phyloP scores from a whole-genome alignment of 2,113 vertebrate genomes.

The Pseudolaguvia tuberculata region DNA sequence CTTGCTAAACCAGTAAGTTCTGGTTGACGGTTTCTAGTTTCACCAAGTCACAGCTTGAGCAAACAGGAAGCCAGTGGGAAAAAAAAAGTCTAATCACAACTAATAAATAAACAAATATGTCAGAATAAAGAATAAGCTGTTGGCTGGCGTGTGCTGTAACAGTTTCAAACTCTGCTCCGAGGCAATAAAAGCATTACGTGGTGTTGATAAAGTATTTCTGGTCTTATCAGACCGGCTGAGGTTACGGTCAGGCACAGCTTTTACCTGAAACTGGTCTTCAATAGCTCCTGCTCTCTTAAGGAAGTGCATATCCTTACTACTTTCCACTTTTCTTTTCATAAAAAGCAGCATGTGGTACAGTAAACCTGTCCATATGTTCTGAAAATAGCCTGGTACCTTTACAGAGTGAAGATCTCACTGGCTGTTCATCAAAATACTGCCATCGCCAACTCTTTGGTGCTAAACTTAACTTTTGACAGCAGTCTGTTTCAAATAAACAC shows the following conservation, averaged over 20 bases:
- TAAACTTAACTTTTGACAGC: conserved; percentile 62
- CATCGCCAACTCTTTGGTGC: conserved; percentile 57
- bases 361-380: conserved; percentile 48
- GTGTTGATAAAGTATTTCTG: conserved; percentile 60
- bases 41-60: conserved; percentile 51
- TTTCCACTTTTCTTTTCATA: conserved; percentile 45
- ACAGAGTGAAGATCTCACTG: conserved; percentile 61
- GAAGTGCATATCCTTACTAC: conserved; percentile 40
- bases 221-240: conserved; percentile 56
- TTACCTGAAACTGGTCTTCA: conserved; percentile 61
- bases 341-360: conserved; percentile 55
- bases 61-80: conserved; percentile 48
- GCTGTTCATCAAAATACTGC: conserved; percentile 56
- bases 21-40: conserved; percentile 58
- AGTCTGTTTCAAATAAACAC: conserved; percentile 53
- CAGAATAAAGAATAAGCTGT: not conserved
- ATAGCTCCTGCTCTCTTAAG: conserved; percentile 60
- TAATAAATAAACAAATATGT: conserved; percentile 23
- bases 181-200: conserved; percentile 41
- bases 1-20: conserved; percentile 53
- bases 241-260: conserved; percentile 57
- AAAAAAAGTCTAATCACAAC: conserved; percentile 27
- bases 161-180: conserved; percentile 31
- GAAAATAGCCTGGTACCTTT: conserved; percentile 41
- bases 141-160: conserved; percentile 5